Conservation (phyloP, 1,140 invertebrate species). For the Nasonia vitripennis region DNA sequence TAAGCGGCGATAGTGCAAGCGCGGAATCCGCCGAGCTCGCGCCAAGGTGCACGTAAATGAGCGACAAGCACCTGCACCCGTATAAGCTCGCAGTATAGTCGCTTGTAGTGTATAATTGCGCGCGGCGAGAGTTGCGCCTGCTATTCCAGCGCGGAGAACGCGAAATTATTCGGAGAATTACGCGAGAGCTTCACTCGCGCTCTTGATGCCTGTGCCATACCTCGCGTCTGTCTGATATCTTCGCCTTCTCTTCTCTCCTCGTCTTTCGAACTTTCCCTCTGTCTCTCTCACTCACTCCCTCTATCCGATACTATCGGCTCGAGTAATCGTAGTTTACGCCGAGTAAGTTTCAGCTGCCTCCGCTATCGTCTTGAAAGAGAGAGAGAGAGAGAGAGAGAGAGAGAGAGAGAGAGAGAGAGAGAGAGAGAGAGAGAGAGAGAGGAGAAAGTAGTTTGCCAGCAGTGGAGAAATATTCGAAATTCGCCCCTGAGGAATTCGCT, state of each 20-base stretch:
- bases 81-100: neutral
- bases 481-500: constrained; percentile 13
- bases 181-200: neutral
- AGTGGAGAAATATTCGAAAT: constrained; percentile 18
- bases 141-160: constrained; percentile 9
- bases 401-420: constrained; percentile 6
- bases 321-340: constrained; percentile 19
- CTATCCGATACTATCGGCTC: neutral
- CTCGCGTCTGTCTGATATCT: constrained; percentile 33
- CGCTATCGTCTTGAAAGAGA: neutral
- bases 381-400: neutral
- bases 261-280: neutral
- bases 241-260: neutral
- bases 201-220: constrained; percentile 19
- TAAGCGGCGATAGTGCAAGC: neutral
- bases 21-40: neutral
- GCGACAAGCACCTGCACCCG: neutral
- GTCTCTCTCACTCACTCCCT: neutral
- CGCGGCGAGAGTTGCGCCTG: neutral
- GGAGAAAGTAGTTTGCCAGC: constrained; percentile 2
- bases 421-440: neutral
- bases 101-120: neutral
- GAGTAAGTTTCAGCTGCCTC: constrained; percentile 12
- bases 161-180: constrained; percentile 36
- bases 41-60: neutral